These are phyloP conservation scores for Monodelphis domestica DNA, from an alignment of 2,797 vertebrate species.

Conservation along the genomic window DNA sequence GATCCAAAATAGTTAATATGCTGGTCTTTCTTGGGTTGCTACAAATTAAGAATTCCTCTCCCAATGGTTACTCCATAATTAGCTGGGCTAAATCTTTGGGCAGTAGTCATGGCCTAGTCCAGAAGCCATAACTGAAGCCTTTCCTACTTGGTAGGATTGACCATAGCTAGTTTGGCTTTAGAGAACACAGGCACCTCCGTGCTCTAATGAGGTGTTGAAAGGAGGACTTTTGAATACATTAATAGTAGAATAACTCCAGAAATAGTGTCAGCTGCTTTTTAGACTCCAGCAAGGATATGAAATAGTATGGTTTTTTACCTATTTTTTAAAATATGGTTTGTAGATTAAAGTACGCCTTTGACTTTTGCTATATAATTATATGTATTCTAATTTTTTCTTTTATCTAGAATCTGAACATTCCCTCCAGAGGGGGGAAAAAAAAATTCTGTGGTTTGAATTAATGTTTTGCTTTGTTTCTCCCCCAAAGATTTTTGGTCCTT, in stretches of 20 bases:
- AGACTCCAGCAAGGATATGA: conserved; percentile 28
- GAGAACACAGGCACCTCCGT: not conserved
- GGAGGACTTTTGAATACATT: not conserved
- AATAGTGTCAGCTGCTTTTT: not conserved
- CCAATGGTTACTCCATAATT: not conserved
- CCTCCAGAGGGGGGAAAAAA: not conserved
- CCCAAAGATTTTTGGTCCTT: not conserved
- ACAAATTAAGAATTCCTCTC: not conserved
- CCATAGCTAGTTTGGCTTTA: not conserved
- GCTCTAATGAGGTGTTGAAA: not conserved
- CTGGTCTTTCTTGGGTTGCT: not conserved
- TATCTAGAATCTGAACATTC: conserved; percentile 8
- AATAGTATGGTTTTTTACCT: not conserved
- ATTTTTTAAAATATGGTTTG: not conserved
- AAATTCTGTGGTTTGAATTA: not conserved
- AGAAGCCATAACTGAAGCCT: not conserved
- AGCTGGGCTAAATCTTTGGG: not conserved
- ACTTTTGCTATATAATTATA: conserved; percentile 27
- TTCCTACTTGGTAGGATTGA: not conserved
- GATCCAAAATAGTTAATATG: not conserved
- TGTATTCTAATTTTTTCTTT: not conserved
- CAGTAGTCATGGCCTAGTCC: not conserved
- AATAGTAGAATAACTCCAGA: conserved; percentile 28
- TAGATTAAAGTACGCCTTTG: conserved; percentile 6
- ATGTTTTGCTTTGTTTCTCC: not conserved